Percentiles rank a stretch among this genome's conserved stretches.
These are phyloP conservation scores for Orthochromis indermauri DNA, from an alignment of 2,113 vertebrate genomes.

Conservation along the genomic window DNA sequence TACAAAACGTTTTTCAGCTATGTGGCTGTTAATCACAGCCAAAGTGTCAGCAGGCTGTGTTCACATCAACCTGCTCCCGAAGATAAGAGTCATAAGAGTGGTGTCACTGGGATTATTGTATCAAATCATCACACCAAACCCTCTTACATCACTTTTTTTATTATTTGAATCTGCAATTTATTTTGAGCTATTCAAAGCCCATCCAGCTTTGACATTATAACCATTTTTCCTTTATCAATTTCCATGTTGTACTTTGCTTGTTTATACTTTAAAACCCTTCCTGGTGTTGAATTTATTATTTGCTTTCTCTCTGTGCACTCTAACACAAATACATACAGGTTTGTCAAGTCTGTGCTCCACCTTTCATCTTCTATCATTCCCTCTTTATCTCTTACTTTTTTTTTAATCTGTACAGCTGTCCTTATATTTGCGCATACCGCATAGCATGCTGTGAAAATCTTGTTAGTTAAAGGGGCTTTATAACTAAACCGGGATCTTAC, in stretches of 20 bases:
- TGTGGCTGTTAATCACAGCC: constrained; percentile 48
- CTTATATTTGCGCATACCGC: constrained; percentile 3
- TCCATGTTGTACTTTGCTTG: not conserved
- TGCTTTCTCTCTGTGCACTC: not conserved
- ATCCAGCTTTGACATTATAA: not conserved
- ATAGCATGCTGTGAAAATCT: constrained; percentile 25
- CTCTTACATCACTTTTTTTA: not conserved
- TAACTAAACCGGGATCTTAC: constrained; percentile 25
- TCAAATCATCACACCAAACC: not conserved
- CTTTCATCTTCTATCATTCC: not conserved
- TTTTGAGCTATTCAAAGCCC: not conserved
- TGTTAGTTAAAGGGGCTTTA: constrained; percentile 29
- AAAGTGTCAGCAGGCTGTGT: constrained; percentile 12
- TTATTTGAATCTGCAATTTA: not conserved
- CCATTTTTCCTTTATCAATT: not conserved
- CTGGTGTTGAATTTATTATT: not conserved
- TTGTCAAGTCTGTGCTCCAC: not conserved
- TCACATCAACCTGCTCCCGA: constrained; percentile 34
- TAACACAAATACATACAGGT: not conserved
- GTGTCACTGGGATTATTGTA: not conserved
- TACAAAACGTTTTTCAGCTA: constrained; percentile 19
- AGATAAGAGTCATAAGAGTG: constrained; percentile 43
- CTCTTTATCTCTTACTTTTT: constrained; percentile 7
- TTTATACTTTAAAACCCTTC: not conserved
- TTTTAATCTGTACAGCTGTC: constrained; percentile 7